These are phyloP conservation scores for Protonibea diacanthus DNA, from an alignment of 2,797 vertebrate genomes.

Conservation along the genomic window DNA sequence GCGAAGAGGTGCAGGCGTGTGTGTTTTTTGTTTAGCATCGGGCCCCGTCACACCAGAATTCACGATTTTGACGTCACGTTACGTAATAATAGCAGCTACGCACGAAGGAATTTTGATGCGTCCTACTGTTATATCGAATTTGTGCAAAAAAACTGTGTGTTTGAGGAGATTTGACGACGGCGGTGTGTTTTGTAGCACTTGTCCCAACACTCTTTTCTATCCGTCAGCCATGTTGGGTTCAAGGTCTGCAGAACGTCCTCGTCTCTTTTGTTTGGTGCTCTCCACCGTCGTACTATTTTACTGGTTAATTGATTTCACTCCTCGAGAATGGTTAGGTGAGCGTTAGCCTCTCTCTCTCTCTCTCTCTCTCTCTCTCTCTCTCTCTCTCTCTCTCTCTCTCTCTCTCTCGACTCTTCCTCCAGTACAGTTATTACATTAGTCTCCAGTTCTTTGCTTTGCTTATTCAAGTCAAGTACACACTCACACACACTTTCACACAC, in stretches of 20 bases:
- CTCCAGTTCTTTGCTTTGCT: slow-evolving; percentile 41
- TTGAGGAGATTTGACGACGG: background rate
- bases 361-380: slow-evolving; percentile 9
- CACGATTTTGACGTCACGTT: background rate
- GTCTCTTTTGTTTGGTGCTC: background rate
- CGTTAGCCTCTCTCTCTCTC: background rate
- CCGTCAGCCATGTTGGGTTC: slow-evolving; percentile 40
- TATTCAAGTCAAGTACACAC: slow-evolving; percentile 47
- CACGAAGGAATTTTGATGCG: too few species aligned
- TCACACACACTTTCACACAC: slow-evolving; percentile 6
- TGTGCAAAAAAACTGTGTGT: background rate
- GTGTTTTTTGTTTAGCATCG: too few species aligned
- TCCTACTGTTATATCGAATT: too few species aligned
- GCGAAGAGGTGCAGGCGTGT: background rate
- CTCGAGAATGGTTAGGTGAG: background rate
- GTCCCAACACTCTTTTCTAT: slow-evolving; percentile 39
- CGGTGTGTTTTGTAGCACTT: slow-evolving; percentile 2
- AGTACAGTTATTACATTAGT: background rate
- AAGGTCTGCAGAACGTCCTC: background rate
- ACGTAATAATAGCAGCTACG: background rate
- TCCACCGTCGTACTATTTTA: slow-evolving; percentile 3
- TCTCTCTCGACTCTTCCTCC: slow-evolving; percentile 4
- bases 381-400: background rate
- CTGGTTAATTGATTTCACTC: slow-evolving; percentile 29
- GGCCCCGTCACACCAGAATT: background rate